Percentiles rank a stretch among this genome's conserved stretches.
Evolutionary conservation across 2,888 invertebrate genomes (phyloP).

Genomic region (Neocrepidodera transversa): DNA sequence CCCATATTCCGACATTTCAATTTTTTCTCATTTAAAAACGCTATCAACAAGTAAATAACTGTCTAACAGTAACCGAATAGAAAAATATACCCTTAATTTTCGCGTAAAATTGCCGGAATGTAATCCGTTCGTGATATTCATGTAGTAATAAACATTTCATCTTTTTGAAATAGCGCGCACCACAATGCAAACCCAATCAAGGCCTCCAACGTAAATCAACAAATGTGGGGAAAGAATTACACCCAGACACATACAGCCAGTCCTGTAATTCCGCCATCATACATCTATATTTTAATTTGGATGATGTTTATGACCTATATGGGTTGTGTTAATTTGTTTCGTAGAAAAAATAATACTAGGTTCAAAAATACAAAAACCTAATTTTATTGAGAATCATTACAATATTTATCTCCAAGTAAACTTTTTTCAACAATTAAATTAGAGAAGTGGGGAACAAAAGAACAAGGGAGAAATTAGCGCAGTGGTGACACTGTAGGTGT

Average conservation of each 20-base stretch:
- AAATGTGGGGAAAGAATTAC: slow-evolving; percentile 40
- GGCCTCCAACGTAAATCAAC: slow-evolving; percentile 39
- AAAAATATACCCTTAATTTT: slow-evolving; percentile 31
- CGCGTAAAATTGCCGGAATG: slow-evolving; percentile 27
- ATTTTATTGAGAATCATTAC: too few species aligned
- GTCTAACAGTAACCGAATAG: not conserved
- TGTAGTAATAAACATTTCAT: slow-evolving; percentile 42
- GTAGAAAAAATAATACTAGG: too few species aligned
- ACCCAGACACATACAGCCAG: slow-evolving; percentile 18
- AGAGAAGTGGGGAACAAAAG: too few species aligned
- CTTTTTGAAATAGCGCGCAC: slow-evolving; percentile 43
- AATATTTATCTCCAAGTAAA: too few species aligned
- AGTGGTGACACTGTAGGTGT: too few species aligned
- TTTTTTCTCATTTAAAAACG: not conserved
- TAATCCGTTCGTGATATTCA: slow-evolving; percentile 34
- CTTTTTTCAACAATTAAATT: too few species aligned
- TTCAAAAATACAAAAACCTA: too few species aligned
- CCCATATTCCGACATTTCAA: too few species aligned
- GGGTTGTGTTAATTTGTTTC: not conserved
- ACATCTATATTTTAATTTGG: slow-evolving; percentile 28
- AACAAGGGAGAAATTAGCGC: too few species aligned
- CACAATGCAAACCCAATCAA: slow-evolving; percentile 43
- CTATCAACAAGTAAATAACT: not conserved
- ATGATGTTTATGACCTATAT: not conserved
- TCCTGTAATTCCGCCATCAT: slow-evolving; percentile 22